phyloP scores from a whole-genome alignment of 2,888 invertebrate genomes.

The Brachyopa scutellaris region DNA sequence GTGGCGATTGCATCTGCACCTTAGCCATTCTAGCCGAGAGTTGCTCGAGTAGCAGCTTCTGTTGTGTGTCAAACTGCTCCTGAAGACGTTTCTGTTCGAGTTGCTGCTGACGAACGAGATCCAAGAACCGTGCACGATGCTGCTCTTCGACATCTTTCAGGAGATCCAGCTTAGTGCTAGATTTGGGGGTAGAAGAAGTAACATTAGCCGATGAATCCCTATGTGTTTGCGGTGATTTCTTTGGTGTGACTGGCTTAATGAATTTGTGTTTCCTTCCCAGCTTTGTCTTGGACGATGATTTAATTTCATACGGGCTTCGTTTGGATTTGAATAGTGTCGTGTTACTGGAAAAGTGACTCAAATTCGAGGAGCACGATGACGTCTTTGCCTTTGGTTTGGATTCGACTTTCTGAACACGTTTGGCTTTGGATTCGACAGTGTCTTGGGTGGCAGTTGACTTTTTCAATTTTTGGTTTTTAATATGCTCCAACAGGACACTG shows the following conservation, averaged over 20 bases:
- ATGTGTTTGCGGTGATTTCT: conserved; percentile 27
- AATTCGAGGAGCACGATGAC: conserved; percentile 38
- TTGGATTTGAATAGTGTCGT: conserved; percentile 62
- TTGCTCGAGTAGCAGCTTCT: conserved; percentile 83
- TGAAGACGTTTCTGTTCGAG: conserved; percentile 85
- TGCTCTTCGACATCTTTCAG: conserved; percentile 83
- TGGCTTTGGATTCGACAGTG: conserved; percentile 79
- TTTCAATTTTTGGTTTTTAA: conserved; percentile 74
- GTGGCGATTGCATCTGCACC: conserved; percentile 60
- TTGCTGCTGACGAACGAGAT: conserved; percentile 85
- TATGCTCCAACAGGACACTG: conserved; percentile 84
- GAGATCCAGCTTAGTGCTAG: conserved; percentile 47
- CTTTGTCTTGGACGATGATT: conserved; percentile 64
- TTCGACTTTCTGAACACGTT: conserved; percentile 77
- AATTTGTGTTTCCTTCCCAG: conserved; percentile 61
- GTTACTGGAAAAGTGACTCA: conserved; percentile 44
- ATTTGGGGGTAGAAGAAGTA: conserved; percentile 8
- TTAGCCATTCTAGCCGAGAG: conserved; percentile 76
- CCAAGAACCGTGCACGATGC: conserved; percentile 85
- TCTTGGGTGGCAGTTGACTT: conserved; percentile 75
- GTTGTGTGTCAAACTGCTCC: conserved; percentile 86
- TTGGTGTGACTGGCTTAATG: conserved; percentile 43
- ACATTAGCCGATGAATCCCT: neutral
- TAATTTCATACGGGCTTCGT: conserved; percentile 73
- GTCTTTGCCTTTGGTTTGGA: conserved; percentile 68